Percentiles rank a stretch among this genome's conserved stretches.
Evolutionary conservation across 1,140 invertebrate genomes (phyloP).

Genomic region (Tribolium madens): DNA sequence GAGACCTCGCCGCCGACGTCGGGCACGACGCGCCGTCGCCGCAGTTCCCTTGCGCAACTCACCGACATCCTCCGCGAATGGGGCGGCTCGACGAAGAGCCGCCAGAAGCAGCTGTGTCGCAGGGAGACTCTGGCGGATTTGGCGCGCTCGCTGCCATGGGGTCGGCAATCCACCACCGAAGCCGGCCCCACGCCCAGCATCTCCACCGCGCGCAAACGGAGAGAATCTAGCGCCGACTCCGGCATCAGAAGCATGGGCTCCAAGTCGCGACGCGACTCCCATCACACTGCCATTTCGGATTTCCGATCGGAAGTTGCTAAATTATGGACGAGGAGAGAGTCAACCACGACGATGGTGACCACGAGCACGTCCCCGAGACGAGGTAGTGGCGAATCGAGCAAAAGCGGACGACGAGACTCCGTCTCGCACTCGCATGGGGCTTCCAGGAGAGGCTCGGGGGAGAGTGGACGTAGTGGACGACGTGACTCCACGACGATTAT

Average conservation of each 20-base stretch:
- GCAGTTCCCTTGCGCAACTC: slow-evolving; percentile 87
- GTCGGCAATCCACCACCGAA: slow-evolving; percentile 71
- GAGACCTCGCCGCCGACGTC: slow-evolving; percentile 73
- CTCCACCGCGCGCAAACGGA: slow-evolving; percentile 71
- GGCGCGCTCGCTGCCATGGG: slow-evolving; percentile 80
- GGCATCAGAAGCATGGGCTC: slow-evolving; percentile 81
- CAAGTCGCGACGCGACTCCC: slow-evolving; percentile 78
- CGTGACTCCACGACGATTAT: slow-evolving; percentile 74
- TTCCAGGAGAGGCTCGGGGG: slow-evolving; percentile 74
- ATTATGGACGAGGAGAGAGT: slow-evolving; percentile 76
- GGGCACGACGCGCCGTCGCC: slow-evolving; percentile 73
- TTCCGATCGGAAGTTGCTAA: slow-evolving; percentile 79
- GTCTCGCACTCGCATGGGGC: slow-evolving; percentile 59
- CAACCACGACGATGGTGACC: slow-evolving; percentile 66
- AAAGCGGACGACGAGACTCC: slow-evolving; percentile 65
- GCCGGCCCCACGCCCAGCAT: slow-evolving; percentile 67
- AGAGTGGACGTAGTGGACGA: slow-evolving; percentile 72
- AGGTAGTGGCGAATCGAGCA: slow-evolving; percentile 67
- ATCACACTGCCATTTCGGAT: slow-evolving; percentile 74
- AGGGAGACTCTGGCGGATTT: slow-evolving; percentile 88
- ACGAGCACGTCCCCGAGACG: slow-evolving; percentile 68
- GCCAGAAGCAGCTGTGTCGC: slow-evolving; percentile 77
- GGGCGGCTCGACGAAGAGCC: slow-evolving; percentile 76
- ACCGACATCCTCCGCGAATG: slow-evolving; percentile 89
- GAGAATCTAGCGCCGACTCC: slow-evolving; percentile 86